Percentiles rank a stretch among this genome's conserved stretches.
Evolutionary conservation across 2,113 vertebrate genomes (phyloP).

Genomic region (Hiodon tergisus): DNA sequence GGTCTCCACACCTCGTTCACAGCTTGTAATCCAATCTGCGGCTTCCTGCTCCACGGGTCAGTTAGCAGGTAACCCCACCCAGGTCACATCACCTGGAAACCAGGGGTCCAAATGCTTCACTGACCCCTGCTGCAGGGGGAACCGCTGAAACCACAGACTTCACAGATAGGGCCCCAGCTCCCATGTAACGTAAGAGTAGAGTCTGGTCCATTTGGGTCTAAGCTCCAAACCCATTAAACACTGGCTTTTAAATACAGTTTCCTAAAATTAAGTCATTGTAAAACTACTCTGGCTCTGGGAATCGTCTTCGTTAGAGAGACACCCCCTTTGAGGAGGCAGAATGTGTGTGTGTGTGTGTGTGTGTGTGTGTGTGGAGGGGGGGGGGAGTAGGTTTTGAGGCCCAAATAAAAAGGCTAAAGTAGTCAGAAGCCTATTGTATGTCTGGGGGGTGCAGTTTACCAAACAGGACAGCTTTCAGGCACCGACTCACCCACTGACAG

Average conservation of each 20-base stretch:
- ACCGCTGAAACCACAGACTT: slow-evolving; percentile 42
- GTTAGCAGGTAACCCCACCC: slow-evolving; percentile 60
- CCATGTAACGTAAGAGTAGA: too few relatives aligned
- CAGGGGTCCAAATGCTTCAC: slow-evolving; percentile 50
- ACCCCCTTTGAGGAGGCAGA: slow-evolving; percentile 56
- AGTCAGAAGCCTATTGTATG: slow-evolving; percentile 73
- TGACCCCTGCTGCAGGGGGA: slow-evolving; percentile 33
- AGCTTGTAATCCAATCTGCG: slow-evolving; percentile 52
- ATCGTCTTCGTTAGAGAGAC: slow-evolving; percentile 49
- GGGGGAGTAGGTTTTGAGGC: slow-evolving; percentile 67
- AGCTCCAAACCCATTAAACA: too few relatives aligned
- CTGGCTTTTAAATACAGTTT: too few relatives aligned
- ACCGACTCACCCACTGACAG: slow-evolving; percentile 60
- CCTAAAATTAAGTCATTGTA: too few relatives aligned
- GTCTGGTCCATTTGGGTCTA: too few relatives aligned
- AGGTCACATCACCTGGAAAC: slow-evolving; percentile 61
- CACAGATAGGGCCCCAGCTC: too few relatives aligned
- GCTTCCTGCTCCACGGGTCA: slow-evolving; percentile 66
- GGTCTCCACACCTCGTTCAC: slow-evolving; percentile 35
- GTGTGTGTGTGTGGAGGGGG: too few relatives aligned
- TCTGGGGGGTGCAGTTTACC: slow-evolving; percentile 63
- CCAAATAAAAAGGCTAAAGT: slow-evolving; percentile 75
- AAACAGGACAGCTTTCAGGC: slow-evolving; percentile 71
- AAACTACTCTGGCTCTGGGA: too few relatives aligned
- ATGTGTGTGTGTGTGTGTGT: slow-evolving; percentile 63